Evolutionary conservation across 2,888 invertebrate genomes (phyloP).

Genomic region (Aleiodes testaceus): DNA sequence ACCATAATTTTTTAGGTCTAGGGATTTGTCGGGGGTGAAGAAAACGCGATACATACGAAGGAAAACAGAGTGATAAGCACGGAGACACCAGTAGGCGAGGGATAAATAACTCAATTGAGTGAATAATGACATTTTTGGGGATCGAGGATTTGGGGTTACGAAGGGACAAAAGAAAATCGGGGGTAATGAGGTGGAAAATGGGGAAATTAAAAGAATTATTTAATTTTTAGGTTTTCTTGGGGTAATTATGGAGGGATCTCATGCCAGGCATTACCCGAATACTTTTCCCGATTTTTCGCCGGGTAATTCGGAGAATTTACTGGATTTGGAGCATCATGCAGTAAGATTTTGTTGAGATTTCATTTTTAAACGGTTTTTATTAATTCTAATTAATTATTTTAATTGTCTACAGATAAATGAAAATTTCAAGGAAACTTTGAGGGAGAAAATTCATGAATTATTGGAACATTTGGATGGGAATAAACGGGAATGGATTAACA

Average conservation of each 20-base stretch:
- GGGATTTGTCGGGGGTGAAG: constrained; percentile 43
- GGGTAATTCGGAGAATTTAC: constrained; percentile 65
- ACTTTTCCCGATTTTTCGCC: constrained; percentile 73
- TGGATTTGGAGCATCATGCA: constrained; percentile 58
- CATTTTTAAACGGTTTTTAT: no score
- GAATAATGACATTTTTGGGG: constrained; percentile 26
- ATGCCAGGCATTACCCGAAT: constrained; percentile 71
- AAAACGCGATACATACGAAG: constrained; percentile 54
- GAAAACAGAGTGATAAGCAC: constrained; percentile 43
- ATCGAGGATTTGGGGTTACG: no score
- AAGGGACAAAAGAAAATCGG: no score
- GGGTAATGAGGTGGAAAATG: no score
- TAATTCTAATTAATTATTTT: background rate
- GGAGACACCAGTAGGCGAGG: constrained; percentile 1
- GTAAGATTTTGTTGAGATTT: background rate
- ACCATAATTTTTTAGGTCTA: constrained; percentile 58
- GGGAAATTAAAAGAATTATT: no score
- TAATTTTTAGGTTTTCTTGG: no score
- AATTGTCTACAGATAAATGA: constrained; percentile 73
- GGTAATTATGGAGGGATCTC: no score
- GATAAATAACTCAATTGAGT: constrained; percentile 3
- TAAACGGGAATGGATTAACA: constrained; percentile 70
- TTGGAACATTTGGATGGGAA: constrained; percentile 70
- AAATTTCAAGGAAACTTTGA: constrained; percentile 72
- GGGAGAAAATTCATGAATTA: constrained; percentile 72